Evolutionary conservation across 2,888 invertebrate genomes (phyloP).

Genomic region (Craniophora ligustri): DNA sequence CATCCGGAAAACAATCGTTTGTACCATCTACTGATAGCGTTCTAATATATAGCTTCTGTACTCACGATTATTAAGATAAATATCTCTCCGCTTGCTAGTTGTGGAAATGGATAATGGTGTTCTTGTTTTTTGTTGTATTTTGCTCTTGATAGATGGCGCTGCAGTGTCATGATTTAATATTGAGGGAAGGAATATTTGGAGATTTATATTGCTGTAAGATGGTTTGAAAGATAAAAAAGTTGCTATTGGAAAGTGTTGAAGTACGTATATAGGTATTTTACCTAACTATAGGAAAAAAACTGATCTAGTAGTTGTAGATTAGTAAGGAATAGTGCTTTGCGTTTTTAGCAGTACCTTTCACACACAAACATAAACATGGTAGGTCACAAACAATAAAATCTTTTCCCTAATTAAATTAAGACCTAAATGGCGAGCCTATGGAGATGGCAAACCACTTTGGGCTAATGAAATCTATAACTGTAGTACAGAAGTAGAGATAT

Average conservation of each 20-base stretch:
- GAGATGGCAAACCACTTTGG: too few relatives aligned
- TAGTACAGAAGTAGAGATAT: too few relatives aligned
- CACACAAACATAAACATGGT: too few relatives aligned
- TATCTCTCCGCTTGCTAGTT: slow-evolving; percentile 31
- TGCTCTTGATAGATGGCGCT: slow-evolving; percentile 24
- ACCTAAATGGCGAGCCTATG: too few relatives aligned
- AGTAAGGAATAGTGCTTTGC: too few relatives aligned
- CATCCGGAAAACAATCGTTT: slow-evolving; percentile 78
- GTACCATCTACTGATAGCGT: slow-evolving; percentile 70
- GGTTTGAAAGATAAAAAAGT: neutral
- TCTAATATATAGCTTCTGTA: slow-evolving; percentile 61
- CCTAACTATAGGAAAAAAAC: too few relatives aligned
- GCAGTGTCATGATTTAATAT: slow-evolving; percentile 27
- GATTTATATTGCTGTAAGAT: slow-evolving; percentile 16
- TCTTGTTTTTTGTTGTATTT: slow-evolving; percentile 32
- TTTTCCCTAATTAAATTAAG: too few relatives aligned
- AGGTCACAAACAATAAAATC: too few relatives aligned
- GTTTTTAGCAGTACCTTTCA: too few relatives aligned
- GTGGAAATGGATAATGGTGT: slow-evolving; percentile 33
- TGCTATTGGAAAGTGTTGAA: neutral
- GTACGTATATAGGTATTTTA: too few relatives aligned
- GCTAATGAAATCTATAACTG: too few relatives aligned
- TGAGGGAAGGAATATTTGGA: slow-evolving; percentile 1
- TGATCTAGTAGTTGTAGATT: too few relatives aligned
- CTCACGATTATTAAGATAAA: slow-evolving; percentile 55